Evolutionary conservation across 2,888 invertebrate genomes (phyloP).

Genomic region (Melikaiella ostensackeni): DNA sequence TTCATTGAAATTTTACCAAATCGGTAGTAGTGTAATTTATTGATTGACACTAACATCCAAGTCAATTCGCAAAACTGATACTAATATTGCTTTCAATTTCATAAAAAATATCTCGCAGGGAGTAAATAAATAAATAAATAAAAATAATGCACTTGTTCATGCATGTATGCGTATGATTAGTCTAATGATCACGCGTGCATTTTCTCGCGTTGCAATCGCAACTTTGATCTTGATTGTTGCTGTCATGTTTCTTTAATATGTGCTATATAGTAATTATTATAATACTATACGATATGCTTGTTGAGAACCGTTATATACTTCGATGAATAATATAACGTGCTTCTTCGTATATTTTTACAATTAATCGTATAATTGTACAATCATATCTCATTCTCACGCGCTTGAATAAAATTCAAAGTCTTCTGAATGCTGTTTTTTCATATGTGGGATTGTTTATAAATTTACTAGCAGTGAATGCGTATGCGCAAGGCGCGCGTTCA

Average conservation of each 20-base stretch:
- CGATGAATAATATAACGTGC: constrained; percentile 53
- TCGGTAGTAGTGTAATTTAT: not conserved
- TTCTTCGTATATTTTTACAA: constrained; percentile 46
- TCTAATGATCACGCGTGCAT: constrained; percentile 46
- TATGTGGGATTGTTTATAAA: not conserved
- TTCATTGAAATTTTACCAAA: too few relatives aligned
- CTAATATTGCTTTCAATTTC: not conserved
- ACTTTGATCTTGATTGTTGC: constrained; percentile 55
- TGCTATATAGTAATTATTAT: constrained; percentile 53
- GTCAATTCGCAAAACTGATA: not conserved
- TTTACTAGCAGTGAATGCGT: too few relatives aligned
- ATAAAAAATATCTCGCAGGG: not conserved
- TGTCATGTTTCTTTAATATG: constrained; percentile 58
- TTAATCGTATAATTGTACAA: constrained; percentile 43
- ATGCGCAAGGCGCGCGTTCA: too few relatives aligned
- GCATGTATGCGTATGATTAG: not conserved
- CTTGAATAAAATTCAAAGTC: not conserved
- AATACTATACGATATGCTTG: constrained; percentile 48
- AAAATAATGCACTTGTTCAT: not conserved
- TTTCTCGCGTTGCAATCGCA: constrained; percentile 52
- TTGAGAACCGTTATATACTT: constrained; percentile 49
- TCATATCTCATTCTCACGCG: not conserved
- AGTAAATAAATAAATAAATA: not conserved
- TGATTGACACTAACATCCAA: not conserved
- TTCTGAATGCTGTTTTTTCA: not conserved